These are phyloP conservation scores for Magallana gigas DNA, from an alignment of 1,140 invertebrate genomes.

Conservation along the genomic window DNA sequence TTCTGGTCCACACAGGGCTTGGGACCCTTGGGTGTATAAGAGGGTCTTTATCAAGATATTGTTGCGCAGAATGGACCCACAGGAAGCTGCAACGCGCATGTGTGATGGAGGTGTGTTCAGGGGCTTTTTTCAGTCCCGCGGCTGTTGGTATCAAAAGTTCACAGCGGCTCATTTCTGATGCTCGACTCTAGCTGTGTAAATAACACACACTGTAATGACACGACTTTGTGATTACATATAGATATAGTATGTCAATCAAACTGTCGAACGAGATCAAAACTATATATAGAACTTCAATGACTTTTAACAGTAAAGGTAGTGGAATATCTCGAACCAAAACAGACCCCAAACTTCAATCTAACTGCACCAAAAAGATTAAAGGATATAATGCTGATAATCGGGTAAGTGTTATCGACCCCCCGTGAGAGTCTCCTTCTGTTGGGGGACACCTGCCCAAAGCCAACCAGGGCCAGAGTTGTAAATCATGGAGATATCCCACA, in stretches of 20 bases:
- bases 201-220: slow-evolving; percentile 30
- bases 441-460: slow-evolving; percentile 15
- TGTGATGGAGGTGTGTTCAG: not conserved
- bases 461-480: not conserved
- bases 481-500: slow-evolving; percentile 9
- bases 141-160: slow-evolving; percentile 26
- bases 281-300: slow-evolving; percentile 31
- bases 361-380: slow-evolving; percentile 38
- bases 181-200: slow-evolving; percentile 30
- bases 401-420: slow-evolving; percentile 16
- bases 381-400: slow-evolving; percentile 33
- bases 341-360: slow-evolving; percentile 34
- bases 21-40: not conserved
- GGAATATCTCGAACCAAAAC: slow-evolving; percentile 26
- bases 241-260: slow-evolving; percentile 34
- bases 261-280: slow-evolving; percentile 35
- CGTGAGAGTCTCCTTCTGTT: slow-evolving; percentile 17
- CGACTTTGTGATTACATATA: slow-evolving; percentile 30
- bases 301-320: slow-evolving; percentile 38
- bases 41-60: slow-evolving; percentile 26
- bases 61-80: slow-evolving; percentile 7
- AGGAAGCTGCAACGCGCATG: slow-evolving; percentile 25
- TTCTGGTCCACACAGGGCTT: not conserved
- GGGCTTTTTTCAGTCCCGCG: not conserved
- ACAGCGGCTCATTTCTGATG: slow-evolving; percentile 14